Evolutionary conservation across 2,888 invertebrate species (phyloP).

Genomic region (Thymelicus sylvestris): DNA sequence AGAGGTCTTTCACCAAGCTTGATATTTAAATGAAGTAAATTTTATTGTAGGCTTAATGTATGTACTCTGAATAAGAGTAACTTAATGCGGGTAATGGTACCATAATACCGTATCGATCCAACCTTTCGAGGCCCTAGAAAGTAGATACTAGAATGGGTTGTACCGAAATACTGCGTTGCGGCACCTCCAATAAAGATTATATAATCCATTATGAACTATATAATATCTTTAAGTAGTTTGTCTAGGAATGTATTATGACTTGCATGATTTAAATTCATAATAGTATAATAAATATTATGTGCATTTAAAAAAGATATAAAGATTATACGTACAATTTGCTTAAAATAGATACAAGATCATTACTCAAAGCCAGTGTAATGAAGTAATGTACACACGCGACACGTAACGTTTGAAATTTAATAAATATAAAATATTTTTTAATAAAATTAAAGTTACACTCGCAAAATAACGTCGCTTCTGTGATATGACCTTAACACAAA

Average conservation of each 20-base stretch:
- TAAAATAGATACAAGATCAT: not conserved
- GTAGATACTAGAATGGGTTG: slow-evolving; percentile 16
- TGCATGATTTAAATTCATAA: too few relatives aligned
- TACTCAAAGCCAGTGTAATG: slow-evolving; percentile 13
- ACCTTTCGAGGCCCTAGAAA: slow-evolving; percentile 6
- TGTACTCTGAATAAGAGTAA: not conserved
- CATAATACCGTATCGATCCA: slow-evolving; percentile 16
- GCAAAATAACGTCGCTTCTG: slow-evolving; percentile 7
- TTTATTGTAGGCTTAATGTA: not conserved
- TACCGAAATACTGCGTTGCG: slow-evolving; percentile 9
- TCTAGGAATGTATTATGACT: too few relatives aligned
- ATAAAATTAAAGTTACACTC: slow-evolving; percentile 11
- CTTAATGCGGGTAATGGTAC: not conserved
- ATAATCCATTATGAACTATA: too few relatives aligned
- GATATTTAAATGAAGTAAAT: not conserved
- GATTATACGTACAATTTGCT: too few relatives aligned
- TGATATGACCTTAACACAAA: slow-evolving; percentile 14
- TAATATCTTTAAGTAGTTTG: too few relatives aligned
- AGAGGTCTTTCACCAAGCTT: not conserved
- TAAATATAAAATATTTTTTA: not conserved
- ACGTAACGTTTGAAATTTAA: slow-evolving; percentile 7
- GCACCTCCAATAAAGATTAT: not conserved
- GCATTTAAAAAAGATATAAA: too few relatives aligned
- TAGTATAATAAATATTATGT: too few relatives aligned
- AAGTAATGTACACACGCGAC: not conserved